Evolutionary conservation across 2,113 vertebrate species (phyloP).

Genomic region (Manacus vitellinus): DNA sequence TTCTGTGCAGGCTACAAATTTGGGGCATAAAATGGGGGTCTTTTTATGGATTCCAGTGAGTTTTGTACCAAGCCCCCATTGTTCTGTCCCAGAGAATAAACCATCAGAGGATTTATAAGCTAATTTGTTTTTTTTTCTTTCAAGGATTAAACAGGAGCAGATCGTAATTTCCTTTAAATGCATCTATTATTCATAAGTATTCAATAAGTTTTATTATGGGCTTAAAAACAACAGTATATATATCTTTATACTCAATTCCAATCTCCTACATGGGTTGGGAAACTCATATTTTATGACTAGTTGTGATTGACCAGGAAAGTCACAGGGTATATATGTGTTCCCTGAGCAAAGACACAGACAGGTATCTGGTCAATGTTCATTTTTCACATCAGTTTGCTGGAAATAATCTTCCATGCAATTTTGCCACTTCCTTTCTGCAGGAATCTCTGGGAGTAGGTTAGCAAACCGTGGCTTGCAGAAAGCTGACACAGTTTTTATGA

Average conservation of each 20-base stretch:
- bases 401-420: constrained; percentile 24
- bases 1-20: constrained; percentile 26
- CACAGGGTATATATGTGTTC: neutral
- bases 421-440: constrained; percentile 22
- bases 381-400: neutral
- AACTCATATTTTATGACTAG: constrained; percentile 1
- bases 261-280: neutral
- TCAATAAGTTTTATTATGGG: neutral
- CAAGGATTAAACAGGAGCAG: constrained; percentile 27
- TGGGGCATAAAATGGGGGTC: neutral
- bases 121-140: constrained; percentile 26
- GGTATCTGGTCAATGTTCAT: neutral
- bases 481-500: neutral
- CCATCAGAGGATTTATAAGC: neutral
- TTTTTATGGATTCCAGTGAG: constrained; percentile 40
- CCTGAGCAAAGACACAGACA: neutral
- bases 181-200: constrained; percentile 16
- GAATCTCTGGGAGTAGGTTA: constrained; percentile 7
- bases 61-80: constrained; percentile 39
- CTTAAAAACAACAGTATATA: neutral
- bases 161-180: constrained; percentile 24
- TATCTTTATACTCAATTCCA: neutral
- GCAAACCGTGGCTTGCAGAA: neutral
- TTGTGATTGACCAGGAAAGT: constrained; percentile 1
- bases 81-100: constrained; percentile 17